phyloP scores from a whole-genome alignment of 2,797 vertebrate genomes.

The Amazona finschi region DNA sequence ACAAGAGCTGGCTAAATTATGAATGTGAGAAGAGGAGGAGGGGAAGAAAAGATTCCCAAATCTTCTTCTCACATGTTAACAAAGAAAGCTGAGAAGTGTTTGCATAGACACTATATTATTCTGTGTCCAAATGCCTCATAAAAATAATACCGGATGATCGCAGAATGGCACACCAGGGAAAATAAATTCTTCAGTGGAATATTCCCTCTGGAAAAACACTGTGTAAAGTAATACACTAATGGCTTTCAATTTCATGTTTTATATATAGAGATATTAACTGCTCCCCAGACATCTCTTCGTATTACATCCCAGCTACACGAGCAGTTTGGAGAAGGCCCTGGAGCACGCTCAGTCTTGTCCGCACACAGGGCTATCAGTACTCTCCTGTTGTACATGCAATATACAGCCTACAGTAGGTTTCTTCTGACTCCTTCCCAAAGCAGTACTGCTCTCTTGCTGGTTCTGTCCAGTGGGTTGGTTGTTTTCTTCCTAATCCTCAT shows the following conservation, averaged over 20 bases:
- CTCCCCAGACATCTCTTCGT: slow-evolving; percentile 67
- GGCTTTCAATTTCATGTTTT: slow-evolving; percentile 74
- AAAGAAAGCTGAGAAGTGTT: slow-evolving; percentile 76
- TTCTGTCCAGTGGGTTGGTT: not conserved
- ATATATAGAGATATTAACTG: slow-evolving; percentile 72
- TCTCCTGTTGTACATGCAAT: not conserved
- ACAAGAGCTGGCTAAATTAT: slow-evolving; percentile 37
- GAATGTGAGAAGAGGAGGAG: slow-evolving; percentile 54
- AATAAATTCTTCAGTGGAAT: slow-evolving; percentile 65
- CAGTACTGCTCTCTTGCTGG: not conserved
- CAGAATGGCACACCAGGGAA: slow-evolving; percentile 64
- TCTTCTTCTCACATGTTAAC: slow-evolving; percentile 75
- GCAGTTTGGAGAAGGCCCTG: slow-evolving; percentile 34
- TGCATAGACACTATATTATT: slow-evolving; percentile 76
- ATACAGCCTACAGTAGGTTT: not conserved
- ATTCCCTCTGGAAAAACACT: slow-evolving; percentile 71
- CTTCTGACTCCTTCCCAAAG: not conserved
- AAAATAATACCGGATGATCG: slow-evolving; percentile 73
- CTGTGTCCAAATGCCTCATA: slow-evolving; percentile 73
- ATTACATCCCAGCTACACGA: slow-evolving; percentile 64
- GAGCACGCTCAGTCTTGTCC: not conserved
- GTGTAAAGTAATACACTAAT: slow-evolving; percentile 75
- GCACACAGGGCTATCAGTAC: not conserved
- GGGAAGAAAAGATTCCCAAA: slow-evolving; percentile 62
- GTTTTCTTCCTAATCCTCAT: not conserved